Base-by-base conservation (phyloP, 1,140 invertebrate species). In the Drosophila elegans region DNA sequence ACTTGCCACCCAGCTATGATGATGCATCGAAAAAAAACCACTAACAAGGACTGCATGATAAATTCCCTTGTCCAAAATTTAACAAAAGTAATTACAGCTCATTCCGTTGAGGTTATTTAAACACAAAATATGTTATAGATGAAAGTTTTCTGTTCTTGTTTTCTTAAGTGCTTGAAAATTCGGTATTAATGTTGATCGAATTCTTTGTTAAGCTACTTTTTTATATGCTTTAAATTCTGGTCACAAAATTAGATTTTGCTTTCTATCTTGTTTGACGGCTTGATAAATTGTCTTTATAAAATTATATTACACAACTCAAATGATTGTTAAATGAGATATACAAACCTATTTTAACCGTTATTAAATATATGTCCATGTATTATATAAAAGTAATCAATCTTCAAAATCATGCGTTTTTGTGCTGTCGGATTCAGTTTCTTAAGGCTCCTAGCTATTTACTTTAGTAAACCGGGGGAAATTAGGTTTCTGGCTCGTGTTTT, bases 1-100 rank as follows among this genome's bases (percentile, higher is more conserved):
- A 96, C 93, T 95, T 95, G 91, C 96, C 96, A 56, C 96, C 96
- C 74, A 96, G 94, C 84, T 96, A 96, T 93, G 94, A 96, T 64
- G 93, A 94, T 75, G 94, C 94, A 34, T 94, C 93, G 6, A 93
- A 93, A 49, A 95, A 94, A 81, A 93, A 94, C 71, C 92, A 94
- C 63, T 94, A 94, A 72, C 48, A 48, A 21, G 16, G 11, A 11
- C 39, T 11, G 32, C 6, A 53, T 41, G 45, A 3, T 51, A 16
- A 55, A 61, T 46, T 74, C 25, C 38, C 53, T 3, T 53, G 56
- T 25, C 27, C 29, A 52, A 25, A 32, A 48, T 16, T 25, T 45
- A 51, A 54, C 48, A 53, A 44, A 44, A 29, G 46, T 63, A 63
- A 49, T 21, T 16, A 62, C 7, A 16, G 63, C 53, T 62, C 75